Conservation (phyloP, 1,140 invertebrate genomes). For the Chelonus insularis region DNA sequence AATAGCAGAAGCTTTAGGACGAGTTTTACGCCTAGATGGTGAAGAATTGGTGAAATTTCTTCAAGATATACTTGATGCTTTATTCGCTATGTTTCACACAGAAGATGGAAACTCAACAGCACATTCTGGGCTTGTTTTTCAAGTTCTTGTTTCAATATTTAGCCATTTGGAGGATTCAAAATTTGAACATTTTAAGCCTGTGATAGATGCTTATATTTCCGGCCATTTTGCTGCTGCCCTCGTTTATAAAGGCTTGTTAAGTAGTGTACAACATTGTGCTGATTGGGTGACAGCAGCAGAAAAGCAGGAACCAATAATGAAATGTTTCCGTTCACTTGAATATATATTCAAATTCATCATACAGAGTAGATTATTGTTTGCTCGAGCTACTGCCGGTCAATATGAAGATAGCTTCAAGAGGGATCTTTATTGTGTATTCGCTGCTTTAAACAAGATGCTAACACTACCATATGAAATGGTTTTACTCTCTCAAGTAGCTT, state of each 20-base stretch:
- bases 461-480: slow-evolving; percentile 73
- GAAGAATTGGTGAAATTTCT: slow-evolving; percentile 97
- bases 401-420: slow-evolving; percentile 83
- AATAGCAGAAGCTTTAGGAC: slow-evolving; percentile 81
- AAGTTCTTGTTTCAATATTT: slow-evolving; percentile 87
- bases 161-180: slow-evolving; percentile 88
- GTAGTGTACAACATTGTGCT: slow-evolving; percentile 88
- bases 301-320: slow-evolving; percentile 85
- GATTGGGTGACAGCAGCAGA: slow-evolving; percentile 83
- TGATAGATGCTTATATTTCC: slow-evolving; percentile 94
- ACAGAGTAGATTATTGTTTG: slow-evolving; percentile 86
- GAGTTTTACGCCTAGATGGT: slow-evolving; percentile 77
- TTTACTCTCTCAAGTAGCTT: slow-evolving; percentile 75
- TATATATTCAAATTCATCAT: slow-evolving; percentile 96
- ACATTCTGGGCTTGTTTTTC: slow-evolving; percentile 75
- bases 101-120: slow-evolving; percentile 86
- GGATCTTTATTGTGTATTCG: slow-evolving; percentile 77
- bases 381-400: slow-evolving; percentile 82
- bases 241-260: slow-evolving; percentile 89
- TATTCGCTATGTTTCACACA: slow-evolving; percentile 93
- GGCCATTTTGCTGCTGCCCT: slow-evolving; percentile 93
- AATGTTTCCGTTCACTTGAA: slow-evolving; percentile 88
- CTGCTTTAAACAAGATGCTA: slow-evolving; percentile 76
- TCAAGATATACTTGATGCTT: slow-evolving; percentile 91
- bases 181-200: slow-evolving; percentile 94